phyloP scores from a whole-genome alignment of 1,140 invertebrate genomes.

The Onthophagus taurus region DNA sequence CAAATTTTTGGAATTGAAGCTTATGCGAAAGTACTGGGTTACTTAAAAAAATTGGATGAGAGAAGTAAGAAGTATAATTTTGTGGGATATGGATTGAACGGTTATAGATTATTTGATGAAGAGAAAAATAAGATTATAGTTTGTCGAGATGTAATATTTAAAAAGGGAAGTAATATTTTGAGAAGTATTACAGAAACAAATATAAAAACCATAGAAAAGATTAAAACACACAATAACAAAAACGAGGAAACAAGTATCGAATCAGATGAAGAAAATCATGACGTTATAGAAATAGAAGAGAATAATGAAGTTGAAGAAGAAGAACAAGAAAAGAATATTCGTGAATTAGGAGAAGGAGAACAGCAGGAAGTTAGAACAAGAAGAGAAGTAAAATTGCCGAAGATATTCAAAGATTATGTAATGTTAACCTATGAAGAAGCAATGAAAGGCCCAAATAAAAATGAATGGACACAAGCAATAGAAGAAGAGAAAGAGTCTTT shows the following conservation, averaged over 20 bases:
- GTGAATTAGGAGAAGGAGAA: neutral
- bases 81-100: slow-evolving; percentile 21
- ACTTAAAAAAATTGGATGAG: slow-evolving; percentile 17
- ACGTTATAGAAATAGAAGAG: neutral
- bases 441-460: no score
- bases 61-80: slow-evolving; percentile 14
- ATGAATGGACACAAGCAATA: neutral
- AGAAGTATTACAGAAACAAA: no score
- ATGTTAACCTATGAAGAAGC: no score
- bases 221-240: no score
- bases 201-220: no score
- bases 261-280: no score
- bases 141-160: neutral
- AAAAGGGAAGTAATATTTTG: neutral
- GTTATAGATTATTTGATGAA: slow-evolving; percentile 16
- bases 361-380: neutral
- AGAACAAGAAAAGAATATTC: neutral
- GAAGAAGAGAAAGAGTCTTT: slow-evolving; percentile 3
- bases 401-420: neutral
- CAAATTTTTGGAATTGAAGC: slow-evolving; percentile 19
- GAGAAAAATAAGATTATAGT: slow-evolving; percentile 1
- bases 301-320: neutral
- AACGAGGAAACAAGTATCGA: no score
- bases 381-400: neutral
- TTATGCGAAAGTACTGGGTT: slow-evolving; percentile 12